phyloP scores from a whole-genome alignment of 2,113 vertebrate genomes.

The Electrona antarctica region DNA sequence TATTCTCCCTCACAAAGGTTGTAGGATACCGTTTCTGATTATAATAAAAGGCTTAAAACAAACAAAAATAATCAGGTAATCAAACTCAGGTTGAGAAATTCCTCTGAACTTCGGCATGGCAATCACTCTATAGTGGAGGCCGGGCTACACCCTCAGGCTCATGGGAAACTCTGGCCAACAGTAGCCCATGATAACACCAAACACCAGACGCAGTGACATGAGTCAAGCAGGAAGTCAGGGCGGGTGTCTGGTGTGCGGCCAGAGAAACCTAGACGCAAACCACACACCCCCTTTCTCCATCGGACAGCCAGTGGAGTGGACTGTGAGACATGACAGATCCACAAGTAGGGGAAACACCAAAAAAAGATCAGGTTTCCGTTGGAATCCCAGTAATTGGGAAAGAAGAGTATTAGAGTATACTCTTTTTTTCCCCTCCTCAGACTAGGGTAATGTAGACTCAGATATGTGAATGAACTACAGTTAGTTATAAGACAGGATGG shows the following conservation, averaged over 20 bases:
- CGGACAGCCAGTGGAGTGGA: conserved; percentile 53
- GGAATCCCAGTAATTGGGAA: conserved; percentile 37
- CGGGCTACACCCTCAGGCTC: conserved; percentile 63
- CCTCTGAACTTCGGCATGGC: conserved; percentile 51
- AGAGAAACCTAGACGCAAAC: conserved; percentile 63
- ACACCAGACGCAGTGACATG: conserved; percentile 69
- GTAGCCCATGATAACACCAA: conserved; percentile 66
- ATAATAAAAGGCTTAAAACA: conserved; percentile 63
- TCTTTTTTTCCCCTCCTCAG: conserved; percentile 22
- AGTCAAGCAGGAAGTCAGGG: conserved; percentile 77
- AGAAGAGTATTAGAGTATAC: conserved; percentile 38
- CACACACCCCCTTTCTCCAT: conserved; percentile 45
- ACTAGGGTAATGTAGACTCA: not conserved
- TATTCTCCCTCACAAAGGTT: conserved; percentile 64
- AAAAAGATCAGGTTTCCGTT: conserved; percentile 55
- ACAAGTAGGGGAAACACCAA: conserved; percentile 48
- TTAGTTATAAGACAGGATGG: not conserved
- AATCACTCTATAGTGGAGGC: conserved; percentile 54
- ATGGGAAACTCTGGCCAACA: conserved; percentile 66
- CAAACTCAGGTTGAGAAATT: conserved; percentile 68
- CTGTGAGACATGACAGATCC: conserved; percentile 59
- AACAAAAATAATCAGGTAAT: conserved; percentile 72
- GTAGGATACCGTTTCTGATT: conserved; percentile 66
- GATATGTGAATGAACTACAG: conserved; percentile 18
- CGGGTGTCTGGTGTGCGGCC: conserved; percentile 68